Evolutionary conservation across 1,140 invertebrate species (phyloP), one percentile per base, ranked within the genome.

Genomic region (Drosophila kanapiae): DNA sequence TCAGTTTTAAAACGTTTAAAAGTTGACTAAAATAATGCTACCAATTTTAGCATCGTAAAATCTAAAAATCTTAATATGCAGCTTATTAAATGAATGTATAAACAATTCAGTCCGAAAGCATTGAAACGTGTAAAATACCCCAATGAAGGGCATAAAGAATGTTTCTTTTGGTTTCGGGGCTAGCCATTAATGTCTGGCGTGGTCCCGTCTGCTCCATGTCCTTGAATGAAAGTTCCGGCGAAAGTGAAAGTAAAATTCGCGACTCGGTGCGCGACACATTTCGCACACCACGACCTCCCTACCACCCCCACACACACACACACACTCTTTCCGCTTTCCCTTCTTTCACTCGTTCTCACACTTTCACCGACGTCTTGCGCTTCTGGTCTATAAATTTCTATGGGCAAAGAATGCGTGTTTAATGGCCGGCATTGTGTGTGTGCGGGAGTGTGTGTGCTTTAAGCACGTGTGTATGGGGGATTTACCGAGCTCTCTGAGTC

Each of bases 361-460:
- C 84, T 88, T 83, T 87, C 79, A 38, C 83, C 69, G 69, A 51
- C 79, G 82, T 75, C 85, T 83, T 80, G 29, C 58, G 64, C 59
- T 84, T 84, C 78, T 84, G 84, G 69, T 90, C 85, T 90, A 88
- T 90, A 90, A 90, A 85, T 90, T 88, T 88, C 80, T 90, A 88
- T 90, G 81, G 87, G 61, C 80, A 79, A 86, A 65, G 87, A 91
- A 91, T 91, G 87, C 87, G 87, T 86, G 78, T 87, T 91, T 91
- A 91, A 91, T 91, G 87, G 87, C 82, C 86, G 74, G 74, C 80
- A 91, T 82, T 91, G 86, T 88, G 75, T 62, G 76, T 65, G 59
- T 13, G 60, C 14, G 57, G 37, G 57, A 27, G 53, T 37, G 53
- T 33, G 40, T 51, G 65, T 72, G 60, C 67, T 84, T 83, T 63